Evolutionary conservation across 2,113 vertebrate genomes (phyloP).

Genomic region (Synchiropus splendidus): DNA sequence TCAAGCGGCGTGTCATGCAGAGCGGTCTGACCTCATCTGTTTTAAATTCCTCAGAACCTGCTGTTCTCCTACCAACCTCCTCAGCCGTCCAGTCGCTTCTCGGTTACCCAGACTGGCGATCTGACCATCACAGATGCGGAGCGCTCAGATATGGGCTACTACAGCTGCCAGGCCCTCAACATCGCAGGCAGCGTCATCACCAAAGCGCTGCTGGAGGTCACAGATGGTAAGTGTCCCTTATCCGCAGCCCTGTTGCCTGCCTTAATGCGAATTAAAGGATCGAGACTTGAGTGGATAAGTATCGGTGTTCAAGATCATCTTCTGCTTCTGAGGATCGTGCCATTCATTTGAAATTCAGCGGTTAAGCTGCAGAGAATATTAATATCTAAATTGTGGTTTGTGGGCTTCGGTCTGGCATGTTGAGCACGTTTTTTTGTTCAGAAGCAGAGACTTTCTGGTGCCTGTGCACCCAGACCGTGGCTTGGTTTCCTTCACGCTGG

Average conservation of each 20-base stretch:
- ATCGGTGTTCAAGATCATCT: conserved; percentile 35
- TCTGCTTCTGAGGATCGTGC: conserved; percentile 24
- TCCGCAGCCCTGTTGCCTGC: conserved; percentile 8
- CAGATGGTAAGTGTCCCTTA: conserved; percentile 79
- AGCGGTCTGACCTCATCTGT: not conserved
- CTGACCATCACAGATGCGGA: conserved; percentile 91
- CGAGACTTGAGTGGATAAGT: conserved; percentile 18
- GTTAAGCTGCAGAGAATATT: conserved; percentile 34
- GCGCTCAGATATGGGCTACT: conserved; percentile 87
- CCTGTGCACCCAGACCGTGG: conserved; percentile 53
- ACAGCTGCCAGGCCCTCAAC: conserved; percentile 97
- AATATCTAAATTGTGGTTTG: conserved; percentile 50
- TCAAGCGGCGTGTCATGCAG: too few relatives aligned
- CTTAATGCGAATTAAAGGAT: conserved; percentile 15
- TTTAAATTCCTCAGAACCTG: conserved; percentile 72
- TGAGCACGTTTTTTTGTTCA: conserved; percentile 45
- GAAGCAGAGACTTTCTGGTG: conserved; percentile 60
- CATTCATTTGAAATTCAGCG: conserved; percentile 33
- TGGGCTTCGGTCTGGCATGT: conserved; percentile 56
- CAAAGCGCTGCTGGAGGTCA: conserved; percentile 95
- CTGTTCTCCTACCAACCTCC: conserved; percentile 96
- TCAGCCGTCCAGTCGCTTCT: conserved; percentile 88
- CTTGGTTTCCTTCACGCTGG: conserved; percentile 33
- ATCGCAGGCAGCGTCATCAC: conserved; percentile 97
- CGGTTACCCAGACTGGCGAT: conserved; percentile 94